Evolutionary conservation across 2,113 vertebrate genomes (phyloP), one percentile per base, ranked within the genome.

Genomic region (Puffinus mauretanicus): DNA sequence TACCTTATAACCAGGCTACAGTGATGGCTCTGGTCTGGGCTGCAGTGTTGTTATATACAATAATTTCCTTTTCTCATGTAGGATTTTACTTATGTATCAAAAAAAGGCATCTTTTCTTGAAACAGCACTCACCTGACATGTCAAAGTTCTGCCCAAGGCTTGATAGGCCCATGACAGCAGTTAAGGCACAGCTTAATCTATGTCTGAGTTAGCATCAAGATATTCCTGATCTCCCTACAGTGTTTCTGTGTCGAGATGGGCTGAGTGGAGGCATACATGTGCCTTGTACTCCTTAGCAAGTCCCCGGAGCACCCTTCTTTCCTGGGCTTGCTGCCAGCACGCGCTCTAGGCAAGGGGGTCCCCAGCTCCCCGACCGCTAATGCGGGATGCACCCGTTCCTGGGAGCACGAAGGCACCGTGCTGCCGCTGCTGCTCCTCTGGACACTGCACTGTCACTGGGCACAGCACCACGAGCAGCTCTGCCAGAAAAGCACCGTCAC

Each of bases 321-420:
- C 26, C 22, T 9, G 15, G 40, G 10, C 16, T 87, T 44, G 9
- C 14, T 51, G 14, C 17, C 0, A 1, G 26, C 2, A 24, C 2
- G 4, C 0, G 5, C 47, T 65, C 7, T 8, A 3, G 29, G 21
- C 49, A 34, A 0, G 3, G 36, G 22, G 3, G 1, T 71, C 3
- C 30, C 9, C 34, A 9, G 5, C 7, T 26, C 4, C 6, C 16
- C 0, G 0, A 5, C 16, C 62, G 16, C 20, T 0, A 0, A 2
- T 0, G 0, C 1, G 0, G 13, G 26, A 3, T 57, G 4, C 7
- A 40, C 40, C 12, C 40, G 11, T 40, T 40, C 14, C 30, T 0
- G 0, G 29, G 26, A 40, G 19, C 8, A 18, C 0, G 2, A 25
- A 36, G 5, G 11, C 16, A 61, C 27, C 0, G 0, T 34, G 20